A percentile compares a stretch with the other conserved stretches of the same genome.
Conservation (phyloP, 2,888 invertebrate species). For the Cheilosia soror region DNA sequence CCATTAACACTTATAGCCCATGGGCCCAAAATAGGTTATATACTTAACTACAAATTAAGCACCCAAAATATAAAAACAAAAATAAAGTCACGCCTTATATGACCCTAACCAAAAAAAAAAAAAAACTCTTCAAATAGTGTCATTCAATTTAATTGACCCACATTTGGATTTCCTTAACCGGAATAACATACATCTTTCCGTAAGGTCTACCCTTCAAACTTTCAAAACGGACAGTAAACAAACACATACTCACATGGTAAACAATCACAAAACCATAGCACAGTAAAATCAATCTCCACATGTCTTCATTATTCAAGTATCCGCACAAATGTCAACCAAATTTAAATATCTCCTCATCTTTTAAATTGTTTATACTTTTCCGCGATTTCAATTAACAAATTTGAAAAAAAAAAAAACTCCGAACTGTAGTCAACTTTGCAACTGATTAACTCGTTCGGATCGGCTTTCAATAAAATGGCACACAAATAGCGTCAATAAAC, state of each 20-base stretch:
- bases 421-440: slow-evolving; percentile 19
- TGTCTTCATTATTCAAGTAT: slow-evolving; percentile 69
- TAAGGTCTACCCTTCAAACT: neutral
- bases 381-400: slow-evolving; percentile 30
- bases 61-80: neutral
- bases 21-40: neutral
- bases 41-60: neutral
- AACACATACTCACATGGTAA: slow-evolving; percentile 77
- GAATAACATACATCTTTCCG: slow-evolving; percentile 9
- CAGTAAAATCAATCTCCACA: slow-evolving; percentile 80
- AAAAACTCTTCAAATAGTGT: slow-evolving; percentile 34
- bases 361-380: slow-evolving; percentile 25
- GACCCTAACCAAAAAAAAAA: slow-evolving; percentile 37
- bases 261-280: slow-evolving; percentile 79
- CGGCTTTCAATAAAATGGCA: slow-evolving; percentile 33
- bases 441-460: slow-evolving; percentile 35
- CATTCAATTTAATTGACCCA: slow-evolving; percentile 29
- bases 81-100: slow-evolving; percentile 9
- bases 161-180: slow-evolving; percentile 23
- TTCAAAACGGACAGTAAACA: neutral
- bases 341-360: slow-evolving; percentile 37
- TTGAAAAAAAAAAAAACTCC: slow-evolving; percentile 13
- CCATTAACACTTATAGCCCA: neutral
- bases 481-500: slow-evolving; percentile 36
- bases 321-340: slow-evolving; percentile 34